Percentiles rank a stretch among this genome's conserved stretches.
These are phyloP conservation scores for Gymnodraco acuticeps DNA, from an alignment of 2,797 vertebrate species.

Conservation along the genomic window DNA sequence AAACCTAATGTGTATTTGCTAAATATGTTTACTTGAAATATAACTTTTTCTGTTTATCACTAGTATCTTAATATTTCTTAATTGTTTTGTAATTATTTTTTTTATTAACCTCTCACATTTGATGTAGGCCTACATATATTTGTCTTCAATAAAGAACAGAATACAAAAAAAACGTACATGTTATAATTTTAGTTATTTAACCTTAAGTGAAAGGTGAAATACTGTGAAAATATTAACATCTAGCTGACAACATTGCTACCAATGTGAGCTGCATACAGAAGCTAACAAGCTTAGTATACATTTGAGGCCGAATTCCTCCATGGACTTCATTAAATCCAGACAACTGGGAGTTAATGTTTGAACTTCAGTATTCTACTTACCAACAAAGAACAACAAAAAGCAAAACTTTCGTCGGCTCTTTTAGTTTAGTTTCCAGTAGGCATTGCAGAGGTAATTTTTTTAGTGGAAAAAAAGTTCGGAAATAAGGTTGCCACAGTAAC, in stretches of 20 bases:
- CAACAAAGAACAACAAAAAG: too few relatives aligned
- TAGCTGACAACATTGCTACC: not conserved
- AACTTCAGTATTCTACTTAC: not conserved
- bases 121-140: too few relatives aligned
- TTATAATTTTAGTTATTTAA: not conserved
- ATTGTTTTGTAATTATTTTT: too few relatives aligned
- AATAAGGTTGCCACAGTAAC: constrained; percentile 4
- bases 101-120: too few relatives aligned
- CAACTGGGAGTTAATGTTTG: not conserved
- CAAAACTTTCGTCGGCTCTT: not conserved
- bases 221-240: not conserved
- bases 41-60: too few relatives aligned
- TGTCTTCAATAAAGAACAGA: too few relatives aligned
- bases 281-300: not conserved
- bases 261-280: not conserved
- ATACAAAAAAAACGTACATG: too few relatives aligned
- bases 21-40: too few relatives aligned
- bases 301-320: not conserved
- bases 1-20: too few relatives aligned
- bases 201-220: not conserved
- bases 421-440: not conserved
- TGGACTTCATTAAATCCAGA: not conserved
- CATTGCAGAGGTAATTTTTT: not conserved
- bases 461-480: rapidly evolving
- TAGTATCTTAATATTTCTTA: too few relatives aligned